Evolutionary conservation across 2,113 vertebrate genomes (phyloP).

Genomic region (Pardalotus punctatus): DNA sequence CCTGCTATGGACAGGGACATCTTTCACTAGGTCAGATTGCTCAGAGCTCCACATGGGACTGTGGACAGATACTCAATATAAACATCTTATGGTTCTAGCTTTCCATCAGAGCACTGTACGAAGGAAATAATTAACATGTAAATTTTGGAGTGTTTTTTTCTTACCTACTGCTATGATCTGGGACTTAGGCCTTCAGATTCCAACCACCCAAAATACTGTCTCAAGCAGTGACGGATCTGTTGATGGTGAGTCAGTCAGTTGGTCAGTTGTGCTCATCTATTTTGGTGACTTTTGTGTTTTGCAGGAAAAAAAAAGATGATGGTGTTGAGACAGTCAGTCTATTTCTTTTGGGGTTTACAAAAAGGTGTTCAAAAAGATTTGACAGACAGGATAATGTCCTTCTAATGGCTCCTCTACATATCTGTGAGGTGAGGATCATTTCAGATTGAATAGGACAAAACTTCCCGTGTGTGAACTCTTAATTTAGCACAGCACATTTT

Average conservation of each 20-base stretch:
- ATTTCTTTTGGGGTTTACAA: neutral
- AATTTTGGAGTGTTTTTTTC: neutral
- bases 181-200: neutral
- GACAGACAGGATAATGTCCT: neutral
- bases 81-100: rapidly evolving
- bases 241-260: rapidly evolving
- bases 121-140: neutral
- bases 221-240: neutral
- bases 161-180: neutral
- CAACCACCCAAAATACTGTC: neutral
- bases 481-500: neutral
- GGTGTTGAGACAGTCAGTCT: neutral
- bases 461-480: neutral
- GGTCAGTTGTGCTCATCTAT: neutral
- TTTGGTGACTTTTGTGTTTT: neutral
- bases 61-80: neutral
- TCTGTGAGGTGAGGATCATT: neutral
- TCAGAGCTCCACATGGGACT: neutral
- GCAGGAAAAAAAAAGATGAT: neutral
- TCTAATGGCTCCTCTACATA: neutral
- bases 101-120: neutral
- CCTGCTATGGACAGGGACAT: neutral
- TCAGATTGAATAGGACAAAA: neutral
- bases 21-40: neutral
- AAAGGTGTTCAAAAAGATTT: neutral